Percentiles rank a stretch among this genome's conserved stretches.
Conservation (phyloP, 2,797 vertebrate genomes). For the Tadarida brasiliensis region DNA sequence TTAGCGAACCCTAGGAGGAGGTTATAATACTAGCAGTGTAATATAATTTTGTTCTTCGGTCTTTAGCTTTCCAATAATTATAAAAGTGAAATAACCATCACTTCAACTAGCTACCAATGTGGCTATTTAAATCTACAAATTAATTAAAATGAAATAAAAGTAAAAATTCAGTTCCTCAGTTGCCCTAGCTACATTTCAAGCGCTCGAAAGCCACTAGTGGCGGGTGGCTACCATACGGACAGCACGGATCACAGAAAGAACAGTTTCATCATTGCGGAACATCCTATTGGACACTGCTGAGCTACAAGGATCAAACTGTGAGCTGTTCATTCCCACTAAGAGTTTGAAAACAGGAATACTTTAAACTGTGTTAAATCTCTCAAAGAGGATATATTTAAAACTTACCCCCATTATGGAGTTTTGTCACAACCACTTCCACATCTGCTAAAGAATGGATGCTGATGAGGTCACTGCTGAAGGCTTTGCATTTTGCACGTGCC, state of each 20-base stretch:
- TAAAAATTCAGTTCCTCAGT: background rate
- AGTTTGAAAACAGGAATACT: background rate
- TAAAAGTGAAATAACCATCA: slow-evolving; percentile 45
- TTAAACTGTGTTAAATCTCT: slow-evolving; percentile 16
- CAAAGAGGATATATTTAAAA: slow-evolving; percentile 24
- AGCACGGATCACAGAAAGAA: background rate
- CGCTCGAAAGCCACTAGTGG: background rate
- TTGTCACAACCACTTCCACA: slow-evolving; percentile 92
- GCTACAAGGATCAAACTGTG: background rate
- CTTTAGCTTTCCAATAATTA: slow-evolving; percentile 40
- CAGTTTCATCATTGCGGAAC: background rate
- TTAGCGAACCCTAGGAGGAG: background rate
- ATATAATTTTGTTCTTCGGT: background rate
- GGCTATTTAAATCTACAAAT: slow-evolving; percentile 12
- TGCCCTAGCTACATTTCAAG: slow-evolving; percentile 15
- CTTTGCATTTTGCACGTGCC: slow-evolving; percentile 87
- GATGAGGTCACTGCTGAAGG: slow-evolving; percentile 87
- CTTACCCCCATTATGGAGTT: slow-evolving; percentile 91
- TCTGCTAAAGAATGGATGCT: slow-evolving; percentile 94
- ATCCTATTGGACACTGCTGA: background rate
- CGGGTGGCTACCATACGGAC: background rate
- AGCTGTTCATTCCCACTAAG: background rate
- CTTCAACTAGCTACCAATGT: background rate
- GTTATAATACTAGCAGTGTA: background rate
- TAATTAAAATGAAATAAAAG: slow-evolving; percentile 42